These are phyloP conservation scores for Phenganax subtilis DNA, from an alignment of 92 coral and sea anemone genomes.

Conservation along the genomic window DNA sequence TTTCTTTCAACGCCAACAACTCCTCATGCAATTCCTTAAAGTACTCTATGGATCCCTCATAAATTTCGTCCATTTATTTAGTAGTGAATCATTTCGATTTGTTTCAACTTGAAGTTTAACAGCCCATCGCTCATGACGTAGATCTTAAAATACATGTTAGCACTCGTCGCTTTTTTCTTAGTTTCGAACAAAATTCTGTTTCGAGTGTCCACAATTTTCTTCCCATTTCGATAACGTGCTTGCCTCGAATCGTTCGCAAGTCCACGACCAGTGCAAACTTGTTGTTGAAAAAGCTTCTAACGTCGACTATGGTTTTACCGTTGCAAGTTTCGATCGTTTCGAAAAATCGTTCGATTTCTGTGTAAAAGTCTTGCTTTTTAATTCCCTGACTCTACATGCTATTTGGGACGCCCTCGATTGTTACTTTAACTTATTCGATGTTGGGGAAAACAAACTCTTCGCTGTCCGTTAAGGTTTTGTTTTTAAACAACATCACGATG, in stretches of 20 bases:
- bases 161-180: constrained; percentile 8
- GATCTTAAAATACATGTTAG: constrained; percentile 11
- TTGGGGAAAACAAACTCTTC: constrained; percentile 13
- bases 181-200: constrained; percentile 29
- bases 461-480: not conserved
- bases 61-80: constrained; percentile 1
- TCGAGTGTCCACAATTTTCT: constrained; percentile 18
- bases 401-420: constrained; percentile 37
- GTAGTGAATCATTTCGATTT: constrained; percentile 26
- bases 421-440: constrained; percentile 1
- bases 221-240: not conserved
- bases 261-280: constrained; percentile 34
- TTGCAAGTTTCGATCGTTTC: not conserved
- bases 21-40: no score
- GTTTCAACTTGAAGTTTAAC: constrained; percentile 16
- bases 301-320: not conserved
- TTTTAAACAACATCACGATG: constrained; percentile 18
- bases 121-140: constrained; percentile 30
- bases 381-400: constrained; percentile 21
- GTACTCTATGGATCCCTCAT: no score
- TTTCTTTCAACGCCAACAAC: no score
- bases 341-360: constrained; percentile 24
- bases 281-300: constrained; percentile 23
- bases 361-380: constrained; percentile 11
- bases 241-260: constrained; percentile 2